Base-by-base conservation (phyloP, 2,888 invertebrate species). In the Formica aserva region DNA sequence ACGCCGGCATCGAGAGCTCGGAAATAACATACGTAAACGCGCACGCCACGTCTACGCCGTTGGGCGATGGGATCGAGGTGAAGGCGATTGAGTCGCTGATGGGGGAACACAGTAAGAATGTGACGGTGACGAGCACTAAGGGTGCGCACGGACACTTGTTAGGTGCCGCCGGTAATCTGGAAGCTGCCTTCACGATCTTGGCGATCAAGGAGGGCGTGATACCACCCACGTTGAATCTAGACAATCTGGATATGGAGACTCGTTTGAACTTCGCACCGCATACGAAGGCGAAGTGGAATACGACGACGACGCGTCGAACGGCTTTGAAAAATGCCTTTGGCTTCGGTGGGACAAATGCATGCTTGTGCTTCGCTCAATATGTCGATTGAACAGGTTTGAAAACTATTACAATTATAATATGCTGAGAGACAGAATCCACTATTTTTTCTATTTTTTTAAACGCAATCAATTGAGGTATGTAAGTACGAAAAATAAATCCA, bases 241-340 rank as follows among this genome's bases (percentile, higher is more conserved):
- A 97, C 48, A 95, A 97, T 65, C 95, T 97, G 69, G 96, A 96
- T 90, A 96, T 96, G 80, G 95, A 96, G 63, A 94, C 95, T 71
- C 94, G 95, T 84, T 94, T 98, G 77, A 97, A 97, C 94, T 97
- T 98, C 95, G 97, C 98, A 4, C 95, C 96, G 6, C 96, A 96
- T 88, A 91, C 92, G 57, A 94, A 95, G 83, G 95, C 95, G 91
- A 93, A 95, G 86, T 98, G 98, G 98, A 92, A 94, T 69, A 88
- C 89, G 62, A 93, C 89, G 57, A 93, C 91, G 76, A 93, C 88
- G 67, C 95, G 95, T 91, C 96, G 97, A 92, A 95, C 98, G 91
- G 99, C 98, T 22, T 94, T 99, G 74, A 99, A 98, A 95, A 99
- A 99, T 95, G 99, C 99, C 0, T 99, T 99, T 96, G 99, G 99